Evolutionary conservation across 2,888 invertebrate species (phyloP).

Genomic region (Tanytarsus gracilentus): DNA sequence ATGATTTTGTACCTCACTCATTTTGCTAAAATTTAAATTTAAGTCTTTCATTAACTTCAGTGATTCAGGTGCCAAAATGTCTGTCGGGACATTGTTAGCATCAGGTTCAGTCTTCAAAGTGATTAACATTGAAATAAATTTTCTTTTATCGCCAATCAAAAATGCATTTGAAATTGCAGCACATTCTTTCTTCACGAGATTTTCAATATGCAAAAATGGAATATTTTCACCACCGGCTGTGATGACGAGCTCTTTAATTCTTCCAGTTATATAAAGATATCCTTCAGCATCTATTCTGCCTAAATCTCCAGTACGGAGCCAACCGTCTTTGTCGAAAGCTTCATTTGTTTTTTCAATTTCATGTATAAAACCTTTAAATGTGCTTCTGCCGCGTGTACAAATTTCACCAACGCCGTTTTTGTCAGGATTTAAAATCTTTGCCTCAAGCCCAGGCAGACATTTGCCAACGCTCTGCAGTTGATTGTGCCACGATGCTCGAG

Average conservation of each 20-base stretch:
- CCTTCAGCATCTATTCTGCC: constrained; percentile 69
- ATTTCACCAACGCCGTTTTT: constrained; percentile 75
- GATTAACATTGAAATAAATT: constrained; percentile 75
- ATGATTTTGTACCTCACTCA: constrained; percentile 53
- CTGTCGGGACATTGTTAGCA: constrained; percentile 59
- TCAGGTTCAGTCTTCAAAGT: constrained; percentile 79
- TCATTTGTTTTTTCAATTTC: constrained; percentile 45
- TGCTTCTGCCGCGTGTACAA: constrained; percentile 73
- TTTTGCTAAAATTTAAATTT: constrained; percentile 57
- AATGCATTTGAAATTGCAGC: constrained; percentile 72
- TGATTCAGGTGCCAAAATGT: constrained; percentile 56
- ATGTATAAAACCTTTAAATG: constrained; percentile 85
- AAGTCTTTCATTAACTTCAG: constrained; percentile 62
- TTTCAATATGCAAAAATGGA: constrained; percentile 79
- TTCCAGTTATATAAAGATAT: constrained; percentile 66
- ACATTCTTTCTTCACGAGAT: constrained; percentile 64
- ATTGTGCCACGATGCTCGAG: constrained; percentile 52
- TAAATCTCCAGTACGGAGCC: constrained; percentile 82
- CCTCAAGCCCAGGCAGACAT: constrained; percentile 57
- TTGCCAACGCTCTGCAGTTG: constrained; percentile 66
- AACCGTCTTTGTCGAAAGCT: constrained; percentile 69
- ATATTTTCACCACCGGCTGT: constrained; percentile 93
- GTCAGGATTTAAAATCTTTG: constrained; percentile 60
- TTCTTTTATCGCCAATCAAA: constrained; percentile 76
- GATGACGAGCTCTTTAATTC: constrained; percentile 73